A percentile compares a stretch with the other conserved stretches of the same genome.
phyloP scores from a whole-genome alignment of 2,888 invertebrate species.

The Rhagium mordax region DNA sequence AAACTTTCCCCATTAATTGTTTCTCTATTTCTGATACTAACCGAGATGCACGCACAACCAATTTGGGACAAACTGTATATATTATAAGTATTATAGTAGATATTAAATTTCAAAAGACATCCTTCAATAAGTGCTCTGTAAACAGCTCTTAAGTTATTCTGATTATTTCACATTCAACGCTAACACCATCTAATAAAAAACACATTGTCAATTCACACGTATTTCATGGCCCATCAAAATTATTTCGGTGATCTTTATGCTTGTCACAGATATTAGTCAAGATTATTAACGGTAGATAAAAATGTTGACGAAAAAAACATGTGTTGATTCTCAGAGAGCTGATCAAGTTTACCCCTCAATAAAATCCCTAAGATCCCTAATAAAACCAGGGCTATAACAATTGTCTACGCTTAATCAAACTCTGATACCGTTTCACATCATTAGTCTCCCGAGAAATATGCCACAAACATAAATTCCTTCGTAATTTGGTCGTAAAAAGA shows the following conservation, averaged over 20 bases:
- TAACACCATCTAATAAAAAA: conserved; percentile 1
- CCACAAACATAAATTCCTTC: conserved; percentile 48
- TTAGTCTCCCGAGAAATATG: conserved; percentile 54
- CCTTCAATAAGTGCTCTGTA: no score
- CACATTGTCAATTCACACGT: conserved; percentile 22
- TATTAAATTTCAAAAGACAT: no score
- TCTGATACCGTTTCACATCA: conserved; percentile 57
- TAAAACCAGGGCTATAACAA: conserved; percentile 51
- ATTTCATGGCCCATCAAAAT: conserved; percentile 15
- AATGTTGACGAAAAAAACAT: conserved; percentile 52
- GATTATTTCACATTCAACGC: not conserved
- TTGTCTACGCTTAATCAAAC: conserved; percentile 61
- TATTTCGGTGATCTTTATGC: not conserved
- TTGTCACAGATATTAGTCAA: conserved; percentile 35
- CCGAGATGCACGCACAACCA: no score
- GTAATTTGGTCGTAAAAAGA: conserved; percentile 36
- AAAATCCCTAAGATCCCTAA: conserved; percentile 51
- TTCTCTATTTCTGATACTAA: no score
- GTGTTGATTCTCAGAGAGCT: conserved; percentile 56
- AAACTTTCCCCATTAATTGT: no score
- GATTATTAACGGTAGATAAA: conserved; percentile 38
- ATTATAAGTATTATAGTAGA: no score
- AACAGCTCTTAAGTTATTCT: no score
- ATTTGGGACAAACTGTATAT: no score
- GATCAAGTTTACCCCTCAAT: conserved; percentile 54